A percentile compares a stretch with the other conserved stretches of the same genome.
These are phyloP conservation scores for Aphidoletes aphidimyza DNA, from an alignment of 2,888 invertebrate species.

Conservation along the genomic window DNA sequence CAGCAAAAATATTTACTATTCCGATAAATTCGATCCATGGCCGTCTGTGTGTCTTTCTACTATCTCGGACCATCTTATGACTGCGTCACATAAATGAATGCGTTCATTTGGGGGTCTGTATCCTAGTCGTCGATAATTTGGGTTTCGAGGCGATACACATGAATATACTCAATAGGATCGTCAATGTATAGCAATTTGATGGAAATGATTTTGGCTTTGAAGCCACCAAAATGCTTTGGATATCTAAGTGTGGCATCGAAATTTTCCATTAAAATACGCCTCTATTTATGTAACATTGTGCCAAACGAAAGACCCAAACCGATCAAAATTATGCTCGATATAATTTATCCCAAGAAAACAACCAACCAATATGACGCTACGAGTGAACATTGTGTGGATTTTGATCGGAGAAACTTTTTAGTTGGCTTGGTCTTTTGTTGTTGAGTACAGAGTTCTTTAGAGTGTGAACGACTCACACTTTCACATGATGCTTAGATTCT, in stretches of 20 bases:
- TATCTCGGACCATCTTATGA: slow-evolving; percentile 39
- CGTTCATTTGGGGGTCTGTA: not conserved
- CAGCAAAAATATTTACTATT: slow-evolving; percentile 17
- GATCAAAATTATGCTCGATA: slow-evolving; percentile 21
- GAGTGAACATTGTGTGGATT: too few relatives aligned
- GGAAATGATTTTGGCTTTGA: slow-evolving; percentile 8
- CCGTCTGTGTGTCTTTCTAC: not conserved
- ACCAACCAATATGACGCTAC: not conserved
- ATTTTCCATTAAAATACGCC: slow-evolving; percentile 30
- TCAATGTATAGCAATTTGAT: slow-evolving; percentile 18
- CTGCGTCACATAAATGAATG: slow-evolving; percentile 13
- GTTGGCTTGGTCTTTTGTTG: too few relatives aligned
- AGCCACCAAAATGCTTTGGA: not conserved
- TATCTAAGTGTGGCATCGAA: slow-evolving; percentile 39
- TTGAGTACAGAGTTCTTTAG: too few relatives aligned
- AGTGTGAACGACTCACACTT: too few relatives aligned
- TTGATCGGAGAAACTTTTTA: too few relatives aligned
- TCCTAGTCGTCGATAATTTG: not conserved
- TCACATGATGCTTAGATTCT: too few relatives aligned
- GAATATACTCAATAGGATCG: not conserved
- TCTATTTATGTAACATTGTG: not conserved
- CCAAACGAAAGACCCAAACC: not conserved
- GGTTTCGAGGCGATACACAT: not conserved
- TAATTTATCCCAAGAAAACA: slow-evolving; percentile 38
- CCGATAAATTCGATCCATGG: not conserved